Percentiles rank a stretch among this genome's conserved stretches.
Evolutionary conservation across 2,113 vertebrate species (phyloP).

Genomic region (Rhea pennata): DNA sequence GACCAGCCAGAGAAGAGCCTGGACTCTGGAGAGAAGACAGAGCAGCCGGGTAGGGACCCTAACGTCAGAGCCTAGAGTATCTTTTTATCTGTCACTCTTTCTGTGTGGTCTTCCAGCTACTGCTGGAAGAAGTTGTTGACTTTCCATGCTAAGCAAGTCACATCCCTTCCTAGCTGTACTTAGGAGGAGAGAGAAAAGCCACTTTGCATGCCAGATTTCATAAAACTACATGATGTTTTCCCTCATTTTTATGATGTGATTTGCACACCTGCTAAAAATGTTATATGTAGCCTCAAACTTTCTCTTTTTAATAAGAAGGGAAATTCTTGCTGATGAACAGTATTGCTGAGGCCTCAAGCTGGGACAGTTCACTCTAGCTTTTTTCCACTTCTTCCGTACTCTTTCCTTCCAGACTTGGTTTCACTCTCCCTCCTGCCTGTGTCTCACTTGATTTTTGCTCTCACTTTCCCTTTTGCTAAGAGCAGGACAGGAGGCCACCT

Average conservation of each 20-base stretch:
- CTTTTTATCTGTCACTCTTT: background rate
- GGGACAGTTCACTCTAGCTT: background rate
- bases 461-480: background rate
- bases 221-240: background rate
- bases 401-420: background rate
- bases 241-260: background rate
- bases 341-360: background rate
- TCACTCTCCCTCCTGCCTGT: too few species aligned
- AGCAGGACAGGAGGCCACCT: background rate
- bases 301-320: background rate
- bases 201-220: background rate
- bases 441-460: background rate
- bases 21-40: constrained; percentile 34
- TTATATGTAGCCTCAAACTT: background rate
- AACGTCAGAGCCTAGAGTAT: background rate
- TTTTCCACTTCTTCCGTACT: background rate
- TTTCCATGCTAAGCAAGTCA: background rate
- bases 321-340: background rate
- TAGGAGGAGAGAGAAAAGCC: background rate
- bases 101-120: background rate
- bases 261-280: background rate
- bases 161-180: background rate
- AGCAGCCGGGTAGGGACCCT: constrained; percentile 66
- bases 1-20: constrained; percentile 64
- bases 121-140: background rate